Evolutionary conservation across 2,888 invertebrate genomes (phyloP), one percentile per base, ranked within the genome.

Genomic region (Plagiodera versicolora): DNA sequence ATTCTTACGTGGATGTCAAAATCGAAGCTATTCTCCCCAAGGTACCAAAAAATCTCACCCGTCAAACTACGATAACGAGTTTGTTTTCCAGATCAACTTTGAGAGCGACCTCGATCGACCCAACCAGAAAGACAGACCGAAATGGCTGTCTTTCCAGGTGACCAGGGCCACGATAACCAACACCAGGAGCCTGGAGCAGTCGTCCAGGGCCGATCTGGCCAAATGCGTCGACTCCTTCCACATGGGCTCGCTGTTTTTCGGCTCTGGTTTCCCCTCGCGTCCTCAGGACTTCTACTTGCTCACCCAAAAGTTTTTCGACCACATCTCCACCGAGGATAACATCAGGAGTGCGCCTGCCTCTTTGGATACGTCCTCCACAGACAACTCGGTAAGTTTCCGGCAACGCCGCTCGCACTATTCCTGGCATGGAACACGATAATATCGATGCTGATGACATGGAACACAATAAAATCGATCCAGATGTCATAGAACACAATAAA

Each of bases 1-100:
- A 83, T 47, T 83, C 84, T 66, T 92, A 92, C 74, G 87, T 94
- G 76, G 95, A 95, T 78, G 89, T 95, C 47, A 88, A 93, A 77
- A 83, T 95, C 61, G 96, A 98, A 83, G 90, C 95, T 48, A 91
- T 98, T 71, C 91, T 97, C 89, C 96, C 97, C 19, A 90, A 92
- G 83, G 94, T 94, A 80, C 79, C 81, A 75, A n/a, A n/a, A n/a
- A n/a, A n/a, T n/a, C n/a, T n/a, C n/a, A n/a, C n/a, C n/a, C n/a
- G n/a, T n/a, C n/a, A n/a, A n/a, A n/a, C n/a, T n/a, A n/a, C n/a
- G n/a, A n/a, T n/a, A n/a, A n/a, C 20, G 59, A 39, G 39, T 55
- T 39, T 28, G 14, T 20, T 67, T 79, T 81, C 18, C 77, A 93
- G 92, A 76, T 93, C 66, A 86, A 91, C 39, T 83, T 93, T 72